Conservation (phyloP, 2,888 invertebrate species). For the Heliconius hortense region DNA sequence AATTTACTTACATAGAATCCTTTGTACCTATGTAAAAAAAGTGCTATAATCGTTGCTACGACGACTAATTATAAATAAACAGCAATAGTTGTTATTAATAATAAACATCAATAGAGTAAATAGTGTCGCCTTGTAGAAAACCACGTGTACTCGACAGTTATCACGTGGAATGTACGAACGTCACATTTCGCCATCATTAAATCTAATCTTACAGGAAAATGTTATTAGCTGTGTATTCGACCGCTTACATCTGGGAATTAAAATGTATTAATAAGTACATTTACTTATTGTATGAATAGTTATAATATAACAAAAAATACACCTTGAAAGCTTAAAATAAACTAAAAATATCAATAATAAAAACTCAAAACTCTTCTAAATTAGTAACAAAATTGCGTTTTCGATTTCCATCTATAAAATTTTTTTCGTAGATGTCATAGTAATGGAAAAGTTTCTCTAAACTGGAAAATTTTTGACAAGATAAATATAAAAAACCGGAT, state of each 20-base stretch:
- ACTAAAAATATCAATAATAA: too few species aligned
- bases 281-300: background rate
- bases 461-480: too few species aligned
- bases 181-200: constrained; percentile 29
- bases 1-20: too few species aligned
- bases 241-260: background rate
- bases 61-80: constrained; percentile 3
- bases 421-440: too few species aligned
- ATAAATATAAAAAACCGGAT: too few species aligned
- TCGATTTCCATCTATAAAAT: too few species aligned
- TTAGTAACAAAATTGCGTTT: too few species aligned
- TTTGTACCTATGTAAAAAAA: background rate
- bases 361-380: too few species aligned
- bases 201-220: constrained; percentile 29
- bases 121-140: constrained; percentile 15
- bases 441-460: too few species aligned
- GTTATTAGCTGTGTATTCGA: constrained; percentile 15
- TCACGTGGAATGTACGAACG: constrained; percentile 29
- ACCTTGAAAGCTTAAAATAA: background rate
- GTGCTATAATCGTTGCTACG: background rate
- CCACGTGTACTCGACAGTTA: constrained; percentile 22
- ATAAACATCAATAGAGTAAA: constrained; percentile 7
- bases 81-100: background rate
- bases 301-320: too few species aligned
- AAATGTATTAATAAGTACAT: background rate